These are phyloP conservation scores for Penaeus monodon DNA, from an alignment of 2,888 invertebrate species.

Conservation along the genomic window DNA sequence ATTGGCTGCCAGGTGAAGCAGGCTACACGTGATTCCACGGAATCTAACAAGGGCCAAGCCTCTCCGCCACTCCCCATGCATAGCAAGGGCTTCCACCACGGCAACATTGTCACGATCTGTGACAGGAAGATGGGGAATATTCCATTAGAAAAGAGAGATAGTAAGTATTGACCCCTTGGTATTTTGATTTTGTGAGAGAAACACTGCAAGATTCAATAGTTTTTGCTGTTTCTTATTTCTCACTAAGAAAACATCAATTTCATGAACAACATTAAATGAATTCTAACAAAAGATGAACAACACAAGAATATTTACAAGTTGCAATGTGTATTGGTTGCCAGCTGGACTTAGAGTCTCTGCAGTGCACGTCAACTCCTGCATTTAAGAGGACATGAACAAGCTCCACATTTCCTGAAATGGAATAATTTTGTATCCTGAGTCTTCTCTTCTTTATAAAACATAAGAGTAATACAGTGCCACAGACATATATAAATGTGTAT, in stretches of 20 bases:
- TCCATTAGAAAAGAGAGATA: too few species aligned
- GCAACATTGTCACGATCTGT: conserved; percentile 59
- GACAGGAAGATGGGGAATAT: neutral
- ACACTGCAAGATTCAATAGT: too few species aligned
- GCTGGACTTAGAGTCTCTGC: conserved; percentile 61
- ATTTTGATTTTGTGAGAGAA: too few species aligned
- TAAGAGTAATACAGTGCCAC: neutral
- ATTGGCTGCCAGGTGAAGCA: conserved; percentile 61
- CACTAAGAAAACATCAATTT: neutral
- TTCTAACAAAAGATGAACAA: neutral
- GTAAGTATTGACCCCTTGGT: too few species aligned
- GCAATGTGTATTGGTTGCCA: conserved; percentile 65
- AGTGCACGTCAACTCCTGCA: conserved; percentile 64
- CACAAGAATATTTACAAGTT: conserved; percentile 44
- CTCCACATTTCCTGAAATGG: conserved; percentile 56
- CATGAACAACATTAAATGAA: neutral
- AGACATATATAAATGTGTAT: too few species aligned
- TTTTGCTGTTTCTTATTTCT: neutral
- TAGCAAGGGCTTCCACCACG: conserved; percentile 59
- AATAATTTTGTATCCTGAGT: neutral
- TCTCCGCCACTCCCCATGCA: conserved; percentile 62
- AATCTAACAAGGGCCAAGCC: conserved; percentile 61
- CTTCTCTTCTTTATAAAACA: neutral
- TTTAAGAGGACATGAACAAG: conserved; percentile 52
- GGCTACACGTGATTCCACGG: conserved; percentile 63